Evolutionary conservation across 1,140 invertebrate genomes (phyloP).

Genomic region (Drosophila nannoptera): DNA sequence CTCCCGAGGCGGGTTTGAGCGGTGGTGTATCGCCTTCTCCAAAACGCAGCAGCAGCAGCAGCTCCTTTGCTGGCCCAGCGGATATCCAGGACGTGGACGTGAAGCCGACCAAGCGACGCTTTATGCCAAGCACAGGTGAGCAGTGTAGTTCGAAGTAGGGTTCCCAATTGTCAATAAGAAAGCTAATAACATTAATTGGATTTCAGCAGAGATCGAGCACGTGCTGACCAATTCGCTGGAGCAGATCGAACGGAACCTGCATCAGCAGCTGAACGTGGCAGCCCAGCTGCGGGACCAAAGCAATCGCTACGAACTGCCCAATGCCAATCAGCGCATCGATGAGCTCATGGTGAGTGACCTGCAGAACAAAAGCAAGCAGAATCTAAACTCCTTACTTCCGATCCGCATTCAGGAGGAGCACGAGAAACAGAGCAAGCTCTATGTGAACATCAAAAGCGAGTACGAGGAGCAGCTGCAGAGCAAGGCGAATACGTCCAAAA

Average conservation of each 20-base stretch:
- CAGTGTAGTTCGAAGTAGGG: background rate
- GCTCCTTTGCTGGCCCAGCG: background rate
- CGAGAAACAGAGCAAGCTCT: conserved; percentile 69
- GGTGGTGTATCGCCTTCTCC: conserved; percentile 5
- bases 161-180: background rate
- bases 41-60: conserved; percentile 38
- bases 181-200: background rate
- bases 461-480: conserved; percentile 69
- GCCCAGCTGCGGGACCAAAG: conserved; percentile 64
- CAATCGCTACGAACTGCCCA: conserved; percentile 59
- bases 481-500: conserved; percentile 36
- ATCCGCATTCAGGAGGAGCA: conserved; percentile 59
- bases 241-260: conserved; percentile 60
- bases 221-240: conserved; percentile 62
- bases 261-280: conserved; percentile 64
- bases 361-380: background rate
- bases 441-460: conserved; percentile 73
- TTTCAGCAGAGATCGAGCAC: conserved; percentile 58
- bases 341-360: conserved; percentile 65
- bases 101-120: conserved; percentile 52
- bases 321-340: conserved; percentile 59
- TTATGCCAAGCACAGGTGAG: conserved; percentile 60
- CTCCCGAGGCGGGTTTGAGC: conserved; percentile 34
- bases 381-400: background rate
- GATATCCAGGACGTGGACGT: conserved; percentile 28